These are phyloP conservation scores for Grus americana DNA, from an alignment of 2,113 vertebrate genomes.

Conservation along the genomic window DNA sequence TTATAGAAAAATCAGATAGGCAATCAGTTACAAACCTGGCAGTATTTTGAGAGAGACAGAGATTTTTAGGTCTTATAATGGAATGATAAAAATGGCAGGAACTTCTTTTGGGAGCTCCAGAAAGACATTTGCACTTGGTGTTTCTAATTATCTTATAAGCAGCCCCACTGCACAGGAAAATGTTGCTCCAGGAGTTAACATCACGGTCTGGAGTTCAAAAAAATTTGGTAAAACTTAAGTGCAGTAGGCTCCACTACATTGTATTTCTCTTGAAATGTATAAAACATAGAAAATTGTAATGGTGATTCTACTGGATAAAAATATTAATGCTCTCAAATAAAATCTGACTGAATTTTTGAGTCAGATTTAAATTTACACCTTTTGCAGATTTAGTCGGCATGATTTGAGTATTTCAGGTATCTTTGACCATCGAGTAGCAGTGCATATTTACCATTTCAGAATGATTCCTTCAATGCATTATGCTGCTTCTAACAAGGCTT, in stretches of 20 bases:
- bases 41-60: conserved; percentile 69
- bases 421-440: not conserved
- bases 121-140: conserved; percentile 6
- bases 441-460: not conserved
- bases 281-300: conserved; percentile 73
- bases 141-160: conserved; percentile 22
- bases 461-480: not conserved
- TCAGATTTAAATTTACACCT: conserved; percentile 39
- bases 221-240: conserved; percentile 37
- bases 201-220: conserved; percentile 16
- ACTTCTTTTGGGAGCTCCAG: conserved; percentile 41
- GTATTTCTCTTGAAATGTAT: conserved; percentile 52
- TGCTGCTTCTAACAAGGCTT: conserved; percentile 30
- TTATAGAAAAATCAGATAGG: conserved; percentile 72
- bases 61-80: conserved; percentile 64
- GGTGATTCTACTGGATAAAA: conserved; percentile 63
- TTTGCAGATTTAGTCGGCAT: conserved; percentile 35
- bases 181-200: conserved; percentile 17
- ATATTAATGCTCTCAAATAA: conserved; percentile 44
- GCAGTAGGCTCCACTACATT: conserved; percentile 32
- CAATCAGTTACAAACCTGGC: conserved; percentile 76
- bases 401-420: not conserved
- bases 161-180: conserved; percentile 19
- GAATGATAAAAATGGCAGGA: conserved; percentile 72
- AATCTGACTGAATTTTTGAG: conserved; percentile 16